Evolutionary conservation across 1,140 invertebrate species (phyloP).

Genomic region (Protaetia brevitarsis): DNA sequence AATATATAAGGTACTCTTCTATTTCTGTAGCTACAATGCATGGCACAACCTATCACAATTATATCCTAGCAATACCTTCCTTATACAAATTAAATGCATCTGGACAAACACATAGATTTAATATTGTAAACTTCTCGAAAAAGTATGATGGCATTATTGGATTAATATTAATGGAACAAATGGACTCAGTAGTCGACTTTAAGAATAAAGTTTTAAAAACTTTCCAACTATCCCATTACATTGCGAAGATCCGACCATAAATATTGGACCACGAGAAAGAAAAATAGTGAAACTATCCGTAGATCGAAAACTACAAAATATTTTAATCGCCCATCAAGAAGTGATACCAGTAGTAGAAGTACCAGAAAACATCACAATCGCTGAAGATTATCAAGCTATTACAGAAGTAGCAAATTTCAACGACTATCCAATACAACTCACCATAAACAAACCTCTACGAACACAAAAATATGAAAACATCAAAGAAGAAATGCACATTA

Average conservation of each 20-base stretch:
- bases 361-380: no score
- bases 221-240: neutral
- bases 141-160: conserved; percentile 7
- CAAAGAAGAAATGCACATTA: neutral
- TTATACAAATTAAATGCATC: neutral
- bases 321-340: no score
- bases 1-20: neutral
- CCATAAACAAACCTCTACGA: no score
- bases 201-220: neutral
- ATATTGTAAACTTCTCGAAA: conserved; percentile 14
- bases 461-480: no score
- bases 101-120: conserved; percentile 9
- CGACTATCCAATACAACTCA: no score
- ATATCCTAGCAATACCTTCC: conserved; percentile 6
- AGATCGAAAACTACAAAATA: no score
- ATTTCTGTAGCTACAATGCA: conserved; percentile 4
- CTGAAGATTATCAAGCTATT: no score
- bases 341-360: no score
- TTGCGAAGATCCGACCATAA: neutral
- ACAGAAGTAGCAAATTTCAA: no score
- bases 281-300: no score
- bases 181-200: neutral
- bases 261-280: neutral
- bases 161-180: conserved; percentile 11
- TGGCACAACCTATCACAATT: conserved; percentile 1